Evolutionary conservation across 2,797 vertebrate species (phyloP).

Genomic region (Pseudopleuronectes americanus): DNA sequence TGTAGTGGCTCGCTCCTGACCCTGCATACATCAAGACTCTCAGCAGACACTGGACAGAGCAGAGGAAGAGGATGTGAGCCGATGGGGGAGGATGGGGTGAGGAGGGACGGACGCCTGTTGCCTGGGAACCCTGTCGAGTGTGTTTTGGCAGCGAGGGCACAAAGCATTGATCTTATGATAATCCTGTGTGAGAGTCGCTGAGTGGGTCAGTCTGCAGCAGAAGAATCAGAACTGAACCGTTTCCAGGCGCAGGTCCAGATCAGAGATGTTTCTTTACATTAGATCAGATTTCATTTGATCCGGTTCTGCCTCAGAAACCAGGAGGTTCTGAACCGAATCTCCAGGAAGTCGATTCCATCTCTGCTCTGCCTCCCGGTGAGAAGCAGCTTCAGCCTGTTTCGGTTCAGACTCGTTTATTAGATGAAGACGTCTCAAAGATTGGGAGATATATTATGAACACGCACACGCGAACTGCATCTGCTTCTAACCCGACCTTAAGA

Average conservation of each 20-base stretch:
- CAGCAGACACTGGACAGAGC: conserved; percentile 40
- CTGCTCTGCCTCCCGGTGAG: too few relatives aligned
- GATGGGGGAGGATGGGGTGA: background rate
- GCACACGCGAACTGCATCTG: too few relatives aligned
- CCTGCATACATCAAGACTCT: conserved; percentile 74
- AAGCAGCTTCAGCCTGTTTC: too few relatives aligned
- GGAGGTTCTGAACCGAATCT: too few relatives aligned
- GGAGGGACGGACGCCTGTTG: conserved; percentile 65
- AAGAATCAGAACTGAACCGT: background rate
- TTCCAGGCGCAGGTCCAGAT: background rate
- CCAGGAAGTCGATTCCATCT: too few relatives aligned
- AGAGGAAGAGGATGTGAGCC: conserved; percentile 26
- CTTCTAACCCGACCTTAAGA: too few relatives aligned
- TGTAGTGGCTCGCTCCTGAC: conserved; percentile 57
- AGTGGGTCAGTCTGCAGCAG: conserved; percentile 9
- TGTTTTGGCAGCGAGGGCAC: conserved; percentile 37
- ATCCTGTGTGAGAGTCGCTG: conserved; percentile 17
- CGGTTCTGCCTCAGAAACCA: too few relatives aligned
- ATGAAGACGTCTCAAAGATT: too few relatives aligned
- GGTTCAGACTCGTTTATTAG: too few relatives aligned
- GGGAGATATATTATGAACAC: too few relatives aligned
- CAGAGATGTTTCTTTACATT: too few relatives aligned
- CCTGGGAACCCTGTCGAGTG: conserved; percentile 75
- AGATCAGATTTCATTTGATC: too few relatives aligned
- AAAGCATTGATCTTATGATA: conserved; percentile 80